These are phyloP conservation scores for Meteorus sp. DNA, from an alignment of 1,140 invertebrate species.

Conservation along the genomic window DNA sequence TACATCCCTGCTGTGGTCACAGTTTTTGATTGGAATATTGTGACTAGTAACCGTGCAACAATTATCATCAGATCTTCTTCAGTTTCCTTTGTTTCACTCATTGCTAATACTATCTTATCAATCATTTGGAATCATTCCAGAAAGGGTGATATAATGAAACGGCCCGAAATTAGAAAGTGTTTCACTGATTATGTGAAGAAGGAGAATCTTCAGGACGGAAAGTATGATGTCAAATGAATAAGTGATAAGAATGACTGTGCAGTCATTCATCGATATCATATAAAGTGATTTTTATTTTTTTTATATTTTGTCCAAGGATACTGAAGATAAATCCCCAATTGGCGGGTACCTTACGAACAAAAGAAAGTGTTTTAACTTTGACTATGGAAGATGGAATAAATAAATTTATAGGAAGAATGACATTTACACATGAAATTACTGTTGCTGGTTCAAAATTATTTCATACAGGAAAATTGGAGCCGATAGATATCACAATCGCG, in stretches of 20 bases:
- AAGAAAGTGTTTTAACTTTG: conserved; percentile 54
- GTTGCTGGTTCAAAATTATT: conserved; percentile 64
- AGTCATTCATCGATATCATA: too few relatives aligned
- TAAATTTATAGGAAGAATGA: conserved; percentile 73
- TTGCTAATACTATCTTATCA: too few relatives aligned
- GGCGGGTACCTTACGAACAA: conserved; percentile 50
- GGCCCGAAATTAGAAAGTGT: conserved; percentile 68
- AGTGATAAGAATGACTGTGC: background rate
- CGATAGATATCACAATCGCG: conserved; percentile 76
- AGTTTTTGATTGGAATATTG: too few relatives aligned
- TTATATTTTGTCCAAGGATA: conserved; percentile 47
- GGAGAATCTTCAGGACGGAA: conserved; percentile 67
- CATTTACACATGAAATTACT: conserved; percentile 71
- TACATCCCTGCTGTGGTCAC: too few relatives aligned
- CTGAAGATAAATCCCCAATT: conserved; percentile 63
- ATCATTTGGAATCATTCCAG: conserved; percentile 61
- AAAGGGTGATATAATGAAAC: conserved; percentile 73
- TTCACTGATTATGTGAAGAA: conserved; percentile 79
- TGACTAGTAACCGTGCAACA: too few relatives aligned
- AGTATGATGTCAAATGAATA: conserved; percentile 35
- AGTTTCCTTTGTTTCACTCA: too few relatives aligned
- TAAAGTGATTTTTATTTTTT: background rate
- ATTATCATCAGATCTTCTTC: too few relatives aligned
- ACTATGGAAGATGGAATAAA: conserved; percentile 76
- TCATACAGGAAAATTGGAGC: conserved; percentile 74